Conservation (phyloP, 2,888 invertebrate genomes). For the Fabriciana adippe region DNA sequence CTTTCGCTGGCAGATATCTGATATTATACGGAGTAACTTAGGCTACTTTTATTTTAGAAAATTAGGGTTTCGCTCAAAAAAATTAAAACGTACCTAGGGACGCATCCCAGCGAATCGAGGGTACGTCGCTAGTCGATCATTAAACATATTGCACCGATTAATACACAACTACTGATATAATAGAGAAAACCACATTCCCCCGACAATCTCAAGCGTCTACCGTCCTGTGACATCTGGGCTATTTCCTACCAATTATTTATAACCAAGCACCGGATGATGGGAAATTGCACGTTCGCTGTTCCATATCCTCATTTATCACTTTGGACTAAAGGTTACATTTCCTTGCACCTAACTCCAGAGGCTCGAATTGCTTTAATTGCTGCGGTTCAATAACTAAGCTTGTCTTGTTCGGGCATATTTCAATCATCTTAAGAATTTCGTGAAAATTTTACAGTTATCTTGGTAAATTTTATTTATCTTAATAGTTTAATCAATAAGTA, state of each 20-base stretch:
- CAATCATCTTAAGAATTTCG: conserved; percentile 18
- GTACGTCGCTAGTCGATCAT: no score
- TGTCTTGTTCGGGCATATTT: conserved; percentile 19
- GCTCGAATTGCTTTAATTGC: conserved; percentile 18
- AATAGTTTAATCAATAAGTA: background rate
- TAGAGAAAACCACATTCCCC: conserved; percentile 8
- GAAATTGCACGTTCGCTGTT: conserved; percentile 15
- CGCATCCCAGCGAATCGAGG: no score
- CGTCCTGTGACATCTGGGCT: conserved; percentile 22
- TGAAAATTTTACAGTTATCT: background rate
- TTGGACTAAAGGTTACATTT: conserved; percentile 15
- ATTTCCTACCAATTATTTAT: conserved; percentile 25
- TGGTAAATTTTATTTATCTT: background rate
- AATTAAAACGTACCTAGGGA: no score
- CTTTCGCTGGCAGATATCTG: no score
- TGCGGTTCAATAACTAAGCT: conserved; percentile 22
- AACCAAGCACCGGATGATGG: conserved; percentile 19
- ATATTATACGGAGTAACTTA: no score
- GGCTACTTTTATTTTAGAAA: no score
- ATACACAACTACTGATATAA: background rate
- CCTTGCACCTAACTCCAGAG: background rate
- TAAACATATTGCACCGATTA: background rate
- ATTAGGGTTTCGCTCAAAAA: no score
- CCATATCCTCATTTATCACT: conserved; percentile 4
- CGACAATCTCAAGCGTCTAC: conserved; percentile 21